These are phyloP conservation scores for Pseudomyrmex cubaensis DNA, from an alignment of 1,140 invertebrate species.

Conservation along the genomic window DNA sequence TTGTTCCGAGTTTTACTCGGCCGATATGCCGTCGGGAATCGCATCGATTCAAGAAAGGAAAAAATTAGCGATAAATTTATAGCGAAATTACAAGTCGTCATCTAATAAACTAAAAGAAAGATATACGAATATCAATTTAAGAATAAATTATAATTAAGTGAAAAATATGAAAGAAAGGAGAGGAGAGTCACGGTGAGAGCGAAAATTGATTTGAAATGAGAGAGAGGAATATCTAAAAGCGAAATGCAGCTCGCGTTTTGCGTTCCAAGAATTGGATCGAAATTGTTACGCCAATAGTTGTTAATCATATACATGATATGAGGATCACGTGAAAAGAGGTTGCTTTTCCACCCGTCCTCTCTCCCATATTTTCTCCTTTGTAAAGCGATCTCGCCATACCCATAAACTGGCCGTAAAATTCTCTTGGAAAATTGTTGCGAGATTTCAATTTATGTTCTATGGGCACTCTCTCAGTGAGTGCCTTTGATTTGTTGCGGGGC, in stretches of 20 bases:
- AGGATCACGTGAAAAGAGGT: background rate
- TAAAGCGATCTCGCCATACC: background rate
- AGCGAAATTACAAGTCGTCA: background rate
- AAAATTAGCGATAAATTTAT: background rate
- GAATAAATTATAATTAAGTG: background rate
- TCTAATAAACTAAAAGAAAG: background rate
- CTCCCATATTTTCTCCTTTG: background rate
- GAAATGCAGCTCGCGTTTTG: no score
- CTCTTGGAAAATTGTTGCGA: background rate
- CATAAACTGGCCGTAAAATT: background rate
- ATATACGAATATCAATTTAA: background rate
- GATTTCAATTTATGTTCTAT: constrained; percentile 23
- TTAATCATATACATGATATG: background rate
- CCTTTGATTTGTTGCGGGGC: constrained; percentile 32
- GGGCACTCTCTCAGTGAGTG: constrained; percentile 13
- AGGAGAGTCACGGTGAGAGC: no score
- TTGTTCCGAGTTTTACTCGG: background rate
- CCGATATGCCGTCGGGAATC: background rate
- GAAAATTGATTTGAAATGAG: no score
- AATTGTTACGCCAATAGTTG: background rate
- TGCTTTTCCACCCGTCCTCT: background rate
- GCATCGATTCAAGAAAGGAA: background rate
- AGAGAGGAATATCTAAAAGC: no score
- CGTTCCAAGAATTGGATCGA: background rate
- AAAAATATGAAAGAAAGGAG: background rate